phyloP scores from a whole-genome alignment of 2,113 vertebrate species.

The Rana temporaria region DNA sequence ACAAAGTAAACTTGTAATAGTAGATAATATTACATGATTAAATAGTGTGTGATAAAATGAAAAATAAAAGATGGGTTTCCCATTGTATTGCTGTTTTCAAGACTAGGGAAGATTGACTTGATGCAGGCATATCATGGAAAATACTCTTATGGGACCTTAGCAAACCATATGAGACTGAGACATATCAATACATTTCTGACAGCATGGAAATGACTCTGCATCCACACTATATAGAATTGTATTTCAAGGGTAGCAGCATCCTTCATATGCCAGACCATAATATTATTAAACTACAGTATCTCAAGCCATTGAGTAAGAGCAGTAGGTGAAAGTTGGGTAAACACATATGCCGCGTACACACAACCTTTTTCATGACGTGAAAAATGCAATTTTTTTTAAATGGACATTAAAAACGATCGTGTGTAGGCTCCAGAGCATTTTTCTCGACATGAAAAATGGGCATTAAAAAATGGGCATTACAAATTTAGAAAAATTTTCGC shows the following conservation, averaged over 20 bases:
- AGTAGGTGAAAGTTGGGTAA: too few species aligned
- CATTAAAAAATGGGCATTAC: too few species aligned
- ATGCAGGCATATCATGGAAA: slow-evolving; percentile 17
- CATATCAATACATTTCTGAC: slow-evolving; percentile 20
- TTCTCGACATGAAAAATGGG: too few species aligned
- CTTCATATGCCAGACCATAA: not conserved
- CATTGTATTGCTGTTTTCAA: slow-evolving; percentile 12
- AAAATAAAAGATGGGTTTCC: slow-evolving; percentile 25
- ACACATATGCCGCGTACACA: too few species aligned
- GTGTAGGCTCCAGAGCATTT: too few species aligned
- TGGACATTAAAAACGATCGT: too few species aligned
- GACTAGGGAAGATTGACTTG: slow-evolving; percentile 2
- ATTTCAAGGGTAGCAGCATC: not conserved
- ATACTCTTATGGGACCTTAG: not conserved
- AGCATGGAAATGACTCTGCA: not conserved
- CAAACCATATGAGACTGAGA: slow-evolving; percentile 7
- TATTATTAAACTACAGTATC: not conserved
- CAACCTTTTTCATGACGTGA: too few species aligned
- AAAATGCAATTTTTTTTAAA: too few species aligned
- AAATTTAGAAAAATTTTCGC: too few species aligned
- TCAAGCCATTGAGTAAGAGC: too few species aligned
- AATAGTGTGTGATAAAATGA: slow-evolving; percentile 39
- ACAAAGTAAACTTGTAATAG: slow-evolving; percentile 50
- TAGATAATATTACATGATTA: slow-evolving; percentile 49
- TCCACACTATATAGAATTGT: not conserved